phyloP scores from a whole-genome alignment of 2,888 invertebrate genomes.

The Drosophila longiperda region DNA sequence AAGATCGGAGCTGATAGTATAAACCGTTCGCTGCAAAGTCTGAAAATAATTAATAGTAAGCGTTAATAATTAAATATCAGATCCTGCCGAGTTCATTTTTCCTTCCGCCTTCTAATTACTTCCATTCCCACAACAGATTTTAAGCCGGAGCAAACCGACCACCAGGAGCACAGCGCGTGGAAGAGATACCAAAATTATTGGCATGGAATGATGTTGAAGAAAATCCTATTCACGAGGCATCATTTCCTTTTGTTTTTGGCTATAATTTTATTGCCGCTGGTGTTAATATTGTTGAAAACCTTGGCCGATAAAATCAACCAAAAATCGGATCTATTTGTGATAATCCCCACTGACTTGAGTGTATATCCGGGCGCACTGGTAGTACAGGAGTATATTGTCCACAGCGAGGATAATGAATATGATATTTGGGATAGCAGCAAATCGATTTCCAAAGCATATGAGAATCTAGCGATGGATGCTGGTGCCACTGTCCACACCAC shows the following conservation, averaged over 20 bases:
- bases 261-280: constrained; percentile 57
- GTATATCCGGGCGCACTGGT: constrained; percentile 10
- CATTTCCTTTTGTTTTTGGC: constrained; percentile 85
- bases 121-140: constrained; percentile 1
- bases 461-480: neutral
- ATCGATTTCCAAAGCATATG: neutral
- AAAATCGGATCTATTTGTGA: fast-evolving
- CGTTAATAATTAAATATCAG: neutral
- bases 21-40: fast-evolving
- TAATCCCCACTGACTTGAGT: neutral
- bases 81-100: neutral
- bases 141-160: neutral
- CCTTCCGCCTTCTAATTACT: neutral
- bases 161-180: constrained; percentile 2
- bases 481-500: constrained; percentile 16
- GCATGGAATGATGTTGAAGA: constrained; percentile 88
- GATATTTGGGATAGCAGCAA: neutral
- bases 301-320: neutral
- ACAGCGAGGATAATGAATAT: fast-evolving
- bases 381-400: neutral
- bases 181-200: constrained; percentile 84
- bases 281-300: neutral
- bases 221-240: constrained; percentile 87
- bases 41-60: constrained; percentile 3
- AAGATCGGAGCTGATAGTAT: constrained; percentile 86